phyloP scores from a whole-genome alignment of 2,113 vertebrate genomes.

The Heterotis niloticus region DNA sequence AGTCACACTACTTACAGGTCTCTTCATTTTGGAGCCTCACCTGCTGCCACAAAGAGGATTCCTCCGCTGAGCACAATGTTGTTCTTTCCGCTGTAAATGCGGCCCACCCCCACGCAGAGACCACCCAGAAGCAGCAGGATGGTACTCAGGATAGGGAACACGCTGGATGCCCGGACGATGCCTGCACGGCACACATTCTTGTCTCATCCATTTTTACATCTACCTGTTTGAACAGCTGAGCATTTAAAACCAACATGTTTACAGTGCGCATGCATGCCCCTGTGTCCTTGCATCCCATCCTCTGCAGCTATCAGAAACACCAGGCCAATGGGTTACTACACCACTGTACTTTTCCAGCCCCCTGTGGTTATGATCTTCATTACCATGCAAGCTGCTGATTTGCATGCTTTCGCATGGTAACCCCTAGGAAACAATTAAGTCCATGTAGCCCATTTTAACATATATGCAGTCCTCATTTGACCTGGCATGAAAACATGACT shows the following conservation, averaged over 20 bases:
- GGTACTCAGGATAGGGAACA: conserved; percentile 95
- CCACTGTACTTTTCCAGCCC: not conserved
- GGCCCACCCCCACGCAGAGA: conserved; percentile 82
- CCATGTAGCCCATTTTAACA: not conserved
- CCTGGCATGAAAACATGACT: not conserved
- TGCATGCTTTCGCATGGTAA: not conserved
- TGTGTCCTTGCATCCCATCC: not conserved
- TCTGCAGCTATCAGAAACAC: not conserved
- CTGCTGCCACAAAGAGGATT: conserved; percentile 96
- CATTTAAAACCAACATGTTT: not conserved
- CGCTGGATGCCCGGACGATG: conserved; percentile 92
- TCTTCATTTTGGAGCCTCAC: conserved; percentile 55
- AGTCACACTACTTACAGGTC: not conserved
- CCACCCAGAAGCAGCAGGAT: conserved; percentile 85
- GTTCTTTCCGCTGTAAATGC: conserved; percentile 88
- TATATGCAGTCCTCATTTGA: not conserved
- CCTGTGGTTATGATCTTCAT: not conserved
- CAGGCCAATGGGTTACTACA: not conserved
- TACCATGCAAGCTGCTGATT: not conserved
- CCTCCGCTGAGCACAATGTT: conserved; percentile 92
- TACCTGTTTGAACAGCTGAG: not conserved
- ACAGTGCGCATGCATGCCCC: not conserved
- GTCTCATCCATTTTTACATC: not conserved
- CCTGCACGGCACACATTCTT: conserved; percentile 57
- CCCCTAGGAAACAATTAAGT: not conserved